A percentile compares a stretch with the other conserved stretches of the same genome.
Evolutionary conservation across 2,113 vertebrate species (phyloP).

Genomic region (Tinamus guttatus): DNA sequence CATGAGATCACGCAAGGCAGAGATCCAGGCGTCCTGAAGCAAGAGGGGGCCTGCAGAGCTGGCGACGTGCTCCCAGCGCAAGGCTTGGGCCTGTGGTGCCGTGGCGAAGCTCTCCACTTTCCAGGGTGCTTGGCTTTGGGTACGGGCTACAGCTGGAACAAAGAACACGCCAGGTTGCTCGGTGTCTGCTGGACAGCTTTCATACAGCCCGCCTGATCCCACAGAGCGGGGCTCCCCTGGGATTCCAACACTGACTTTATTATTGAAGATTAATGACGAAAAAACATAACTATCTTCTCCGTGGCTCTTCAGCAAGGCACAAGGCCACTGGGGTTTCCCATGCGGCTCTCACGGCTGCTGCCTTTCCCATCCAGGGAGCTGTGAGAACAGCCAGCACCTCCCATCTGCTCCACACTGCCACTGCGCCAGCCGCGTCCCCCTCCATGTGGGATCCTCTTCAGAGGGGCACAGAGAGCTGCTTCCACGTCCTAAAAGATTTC

Average conservation of each 20-base stretch:
- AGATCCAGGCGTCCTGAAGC: background rate
- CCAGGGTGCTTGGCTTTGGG: accelerated
- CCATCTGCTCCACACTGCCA: accelerated
- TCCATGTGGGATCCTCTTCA: accelerated
- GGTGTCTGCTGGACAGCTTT: background rate
- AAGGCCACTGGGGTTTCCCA: background rate
- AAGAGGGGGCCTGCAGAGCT: background rate
- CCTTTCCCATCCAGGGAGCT: background rate
- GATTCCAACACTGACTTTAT: accelerated
- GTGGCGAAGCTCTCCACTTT: background rate
- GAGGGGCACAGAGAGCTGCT: background rate
- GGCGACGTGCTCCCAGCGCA: accelerated
- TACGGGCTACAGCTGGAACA: background rate
- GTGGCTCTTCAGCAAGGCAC: accelerated
- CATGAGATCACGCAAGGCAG: accelerated
- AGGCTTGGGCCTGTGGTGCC: background rate
- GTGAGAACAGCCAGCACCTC: accelerated
- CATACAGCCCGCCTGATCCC: background rate
- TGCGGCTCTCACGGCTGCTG: accelerated
- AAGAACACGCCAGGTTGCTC: background rate
- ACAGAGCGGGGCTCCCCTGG: background rate
- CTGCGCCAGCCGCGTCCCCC: accelerated
- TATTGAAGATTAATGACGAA: background rate
- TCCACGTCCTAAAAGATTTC: background rate
- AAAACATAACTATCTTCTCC: background rate